Evolutionary conservation across 2,888 invertebrate genomes (phyloP).

Genomic region (Heliconius hortense): DNA sequence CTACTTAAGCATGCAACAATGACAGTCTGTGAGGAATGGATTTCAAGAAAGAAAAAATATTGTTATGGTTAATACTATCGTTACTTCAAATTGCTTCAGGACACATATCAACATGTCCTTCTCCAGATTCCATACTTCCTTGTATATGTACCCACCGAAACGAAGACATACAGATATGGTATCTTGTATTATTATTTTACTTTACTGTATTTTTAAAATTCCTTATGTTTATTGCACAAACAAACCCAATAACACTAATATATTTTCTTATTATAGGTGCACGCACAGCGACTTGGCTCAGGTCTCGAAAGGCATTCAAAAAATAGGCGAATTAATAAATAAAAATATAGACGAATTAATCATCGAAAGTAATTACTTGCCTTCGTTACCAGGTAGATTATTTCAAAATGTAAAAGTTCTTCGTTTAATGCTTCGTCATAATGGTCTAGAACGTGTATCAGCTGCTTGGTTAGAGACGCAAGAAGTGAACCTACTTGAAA

Average conservation of each 20-base stretch:
- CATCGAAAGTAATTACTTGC: constrained; percentile 92
- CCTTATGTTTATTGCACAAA: background rate
- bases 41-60: constrained; percentile 59
- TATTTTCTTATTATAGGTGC: constrained; percentile 83
- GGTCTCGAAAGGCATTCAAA: constrained; percentile 87
- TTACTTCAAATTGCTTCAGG: constrained; percentile 51
- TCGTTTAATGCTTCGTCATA: constrained; percentile 91
- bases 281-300: constrained; percentile 93
- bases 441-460: constrained; percentile 90
- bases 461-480: constrained; percentile 90
- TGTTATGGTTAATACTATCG: constrained; percentile 62
- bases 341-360: constrained; percentile 92
- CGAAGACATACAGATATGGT: constrained; percentile 94
- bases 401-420: constrained; percentile 89
- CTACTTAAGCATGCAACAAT: constrained; percentile 65
- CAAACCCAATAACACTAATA: background rate
- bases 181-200: constrained; percentile 45
- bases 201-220: background rate
- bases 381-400: constrained; percentile 91
- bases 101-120: constrained; percentile 83
- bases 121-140: constrained; percentile 89
- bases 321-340: constrained; percentile 84
- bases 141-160: constrained; percentile 90
- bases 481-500: constrained; percentile 89
- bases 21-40: constrained; percentile 73